phyloP scores from a whole-genome alignment of 2,888 invertebrate genomes.

The Hydrotaea cyrtoneurina region DNA sequence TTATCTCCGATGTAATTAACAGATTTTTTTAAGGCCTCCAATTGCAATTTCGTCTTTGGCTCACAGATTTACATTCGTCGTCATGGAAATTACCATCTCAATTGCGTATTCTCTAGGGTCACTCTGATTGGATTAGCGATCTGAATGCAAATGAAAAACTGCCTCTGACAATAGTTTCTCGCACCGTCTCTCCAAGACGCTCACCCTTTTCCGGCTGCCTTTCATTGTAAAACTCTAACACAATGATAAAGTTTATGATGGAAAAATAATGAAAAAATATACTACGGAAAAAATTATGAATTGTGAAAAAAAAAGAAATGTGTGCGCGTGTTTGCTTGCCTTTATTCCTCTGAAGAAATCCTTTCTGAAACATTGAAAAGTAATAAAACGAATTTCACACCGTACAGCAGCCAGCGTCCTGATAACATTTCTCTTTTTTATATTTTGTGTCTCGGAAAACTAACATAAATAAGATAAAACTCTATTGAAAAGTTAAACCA shows the following conservation, averaged over 20 bases:
- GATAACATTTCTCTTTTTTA: conserved; percentile 2
- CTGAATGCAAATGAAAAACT: too few species aligned
- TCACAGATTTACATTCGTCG: too few species aligned
- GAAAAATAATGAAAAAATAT: conserved; percentile 58
- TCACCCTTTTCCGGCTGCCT: not conserved
- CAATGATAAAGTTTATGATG: conserved; percentile 66
- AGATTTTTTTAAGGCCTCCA: too few species aligned
- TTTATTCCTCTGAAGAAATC: not conserved
- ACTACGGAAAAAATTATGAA: conserved; percentile 22
- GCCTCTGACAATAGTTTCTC: too few species aligned
- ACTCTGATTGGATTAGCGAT: too few species aligned
- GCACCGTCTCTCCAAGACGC: not conserved
- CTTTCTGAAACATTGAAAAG: conserved; percentile 35
- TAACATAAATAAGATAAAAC: conserved; percentile 26
- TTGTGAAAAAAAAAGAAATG: conserved; percentile 12
- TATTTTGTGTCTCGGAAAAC: conserved; percentile 12
- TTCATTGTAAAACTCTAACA: conserved; percentile 36
- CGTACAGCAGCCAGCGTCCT: not conserved
- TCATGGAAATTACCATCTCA: too few species aligned
- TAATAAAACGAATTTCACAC: conserved; percentile 33
- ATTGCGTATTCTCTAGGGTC: too few species aligned
- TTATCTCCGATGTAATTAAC: too few species aligned
- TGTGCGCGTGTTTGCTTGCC: not conserved
- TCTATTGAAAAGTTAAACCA: conserved; percentile 13
- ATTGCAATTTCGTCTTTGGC: too few species aligned